A percentile compares a stretch with the other conserved stretches of the same genome.
phyloP scores from a whole-genome alignment of 1,140 invertebrate genomes.

The Formica exsecta region DNA sequence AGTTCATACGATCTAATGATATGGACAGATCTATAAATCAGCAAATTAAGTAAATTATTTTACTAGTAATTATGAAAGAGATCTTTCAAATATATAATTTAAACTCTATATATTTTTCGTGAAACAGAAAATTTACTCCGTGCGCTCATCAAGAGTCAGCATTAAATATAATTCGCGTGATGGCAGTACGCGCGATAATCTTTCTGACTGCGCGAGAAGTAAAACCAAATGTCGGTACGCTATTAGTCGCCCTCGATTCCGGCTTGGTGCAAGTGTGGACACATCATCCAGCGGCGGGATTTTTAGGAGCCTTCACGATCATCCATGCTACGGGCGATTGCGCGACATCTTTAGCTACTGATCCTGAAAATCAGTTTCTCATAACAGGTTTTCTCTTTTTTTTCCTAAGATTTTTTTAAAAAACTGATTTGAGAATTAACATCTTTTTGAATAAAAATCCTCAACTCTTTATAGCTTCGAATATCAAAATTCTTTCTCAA shows the following conservation, averaged over 20 bases:
- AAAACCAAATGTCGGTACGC: conserved; percentile 87
- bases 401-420: neutral
- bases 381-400: conserved; percentile 87
- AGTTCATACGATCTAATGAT: neutral
- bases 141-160: conserved; percentile 69
- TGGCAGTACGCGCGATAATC: conserved; percentile 87
- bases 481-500: neutral
- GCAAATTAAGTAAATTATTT: conserved; percentile 22
- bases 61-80: neutral
- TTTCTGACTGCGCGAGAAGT: conserved; percentile 87
- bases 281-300: conserved; percentile 90
- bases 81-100: neutral
- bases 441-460: neutral
- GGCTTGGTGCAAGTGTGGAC: conserved; percentile 91
- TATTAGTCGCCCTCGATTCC: conserved; percentile 89
- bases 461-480: neutral
- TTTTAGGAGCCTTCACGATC: conserved; percentile 88
- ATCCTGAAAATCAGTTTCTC: conserved; percentile 89
- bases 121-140: conserved; percentile 40
- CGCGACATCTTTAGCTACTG: conserved; percentile 89
- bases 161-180: conserved; percentile 67
- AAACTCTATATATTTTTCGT: neutral
- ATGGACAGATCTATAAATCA: neutral
- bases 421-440: neutral
- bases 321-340: conserved; percentile 90